These are phyloP conservation scores for Phoenicopterus ruber DNA, from an alignment of 2,113 vertebrate genomes.

Conservation along the genomic window DNA sequence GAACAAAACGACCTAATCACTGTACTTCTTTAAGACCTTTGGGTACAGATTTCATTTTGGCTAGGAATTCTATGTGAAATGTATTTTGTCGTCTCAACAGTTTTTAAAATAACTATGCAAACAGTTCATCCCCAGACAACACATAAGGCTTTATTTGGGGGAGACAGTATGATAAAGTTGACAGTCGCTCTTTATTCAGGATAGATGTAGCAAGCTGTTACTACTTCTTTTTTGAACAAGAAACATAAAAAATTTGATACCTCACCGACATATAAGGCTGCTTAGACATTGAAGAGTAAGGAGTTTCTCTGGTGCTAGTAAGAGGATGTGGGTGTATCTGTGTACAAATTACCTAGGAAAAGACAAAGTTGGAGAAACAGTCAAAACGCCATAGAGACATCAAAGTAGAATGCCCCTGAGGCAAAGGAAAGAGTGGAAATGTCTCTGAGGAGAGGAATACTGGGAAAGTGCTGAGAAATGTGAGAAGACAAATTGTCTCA, in stretches of 20 bases:
- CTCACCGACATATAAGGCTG: background rate
- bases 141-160: constrained; percentile 8
- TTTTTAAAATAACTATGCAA: background rate
- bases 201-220: constrained; percentile 34
- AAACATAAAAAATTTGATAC: background rate
- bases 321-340: background rate
- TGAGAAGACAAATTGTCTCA: background rate
- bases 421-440: background rate
- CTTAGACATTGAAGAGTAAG: background rate
- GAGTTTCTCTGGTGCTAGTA: background rate
- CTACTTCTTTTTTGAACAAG: constrained; percentile 27
- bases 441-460: background rate
- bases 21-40: background rate
- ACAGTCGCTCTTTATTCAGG: constrained; percentile 27
- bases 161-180: constrained; percentile 8
- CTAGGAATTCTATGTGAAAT: constrained; percentile 10
- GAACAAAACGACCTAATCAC: background rate
- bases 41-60: background rate
- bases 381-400: background rate
- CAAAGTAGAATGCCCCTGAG: background rate
- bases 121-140: constrained; percentile 19
- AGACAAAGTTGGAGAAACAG: background rate
- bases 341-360: background rate
- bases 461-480: constrained; percentile 1
- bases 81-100: constrained; percentile 14